Percentiles rank a stretch among this genome's conserved stretches.
phyloP scores from a whole-genome alignment of 1,140 invertebrate genomes.

The Bombus haemorrhoidalis region DNA sequence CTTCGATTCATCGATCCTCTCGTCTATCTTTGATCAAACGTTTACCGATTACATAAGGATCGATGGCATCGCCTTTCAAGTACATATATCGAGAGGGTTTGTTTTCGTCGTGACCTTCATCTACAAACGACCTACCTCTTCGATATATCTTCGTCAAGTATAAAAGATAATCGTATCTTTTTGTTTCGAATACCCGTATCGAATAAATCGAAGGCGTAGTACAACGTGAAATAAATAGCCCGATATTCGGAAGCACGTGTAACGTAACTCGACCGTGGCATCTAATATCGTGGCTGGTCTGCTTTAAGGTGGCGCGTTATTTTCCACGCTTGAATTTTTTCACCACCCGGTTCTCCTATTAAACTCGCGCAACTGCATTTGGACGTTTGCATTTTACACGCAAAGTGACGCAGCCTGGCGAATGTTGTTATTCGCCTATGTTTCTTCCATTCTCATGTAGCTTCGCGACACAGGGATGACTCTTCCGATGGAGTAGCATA shows the following conservation, averaged over 20 bases:
- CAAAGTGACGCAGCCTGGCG: too few relatives aligned
- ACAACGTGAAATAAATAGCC: not conserved
- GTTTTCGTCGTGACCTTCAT: not conserved
- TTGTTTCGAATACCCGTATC: not conserved
- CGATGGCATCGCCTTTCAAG: not conserved
- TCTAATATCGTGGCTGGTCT: constrained; percentile 16
- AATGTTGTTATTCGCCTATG: too few relatives aligned
- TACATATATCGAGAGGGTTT: not conserved
- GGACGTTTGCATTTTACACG: not conserved
- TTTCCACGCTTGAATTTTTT: constrained; percentile 42
- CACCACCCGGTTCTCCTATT: constrained; percentile 13
- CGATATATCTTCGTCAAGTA: too few relatives aligned
- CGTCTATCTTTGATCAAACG: not conserved
- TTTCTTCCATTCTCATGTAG: not conserved
- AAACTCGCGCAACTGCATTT: not conserved
- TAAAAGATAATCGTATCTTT: not conserved
- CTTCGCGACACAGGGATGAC: not conserved
- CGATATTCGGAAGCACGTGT: not conserved
- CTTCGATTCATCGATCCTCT: not conserved
- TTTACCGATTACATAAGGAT: constrained; percentile 17
- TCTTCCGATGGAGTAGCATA: too few relatives aligned
- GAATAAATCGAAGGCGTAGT: not conserved
- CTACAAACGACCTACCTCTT: not conserved
- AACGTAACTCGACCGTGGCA: not conserved
- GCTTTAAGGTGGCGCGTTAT: constrained; percentile 50